These are phyloP conservation scores for Epirrita christyi DNA, from an alignment of 2,888 invertebrate species.

Conservation along the genomic window DNA sequence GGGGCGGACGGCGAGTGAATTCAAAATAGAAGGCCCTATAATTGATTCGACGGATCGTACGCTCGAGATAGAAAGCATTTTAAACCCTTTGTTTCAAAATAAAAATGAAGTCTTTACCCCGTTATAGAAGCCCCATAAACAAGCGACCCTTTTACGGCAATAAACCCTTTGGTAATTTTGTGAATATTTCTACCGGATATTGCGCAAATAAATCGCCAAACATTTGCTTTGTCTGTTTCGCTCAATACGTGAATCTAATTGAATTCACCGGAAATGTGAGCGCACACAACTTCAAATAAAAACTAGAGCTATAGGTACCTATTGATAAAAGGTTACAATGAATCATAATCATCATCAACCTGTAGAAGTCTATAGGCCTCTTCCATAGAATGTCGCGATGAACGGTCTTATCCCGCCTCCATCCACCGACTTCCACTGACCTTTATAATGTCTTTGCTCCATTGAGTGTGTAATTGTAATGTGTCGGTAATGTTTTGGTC, in stretches of 20 bases:
- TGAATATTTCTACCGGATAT: constrained; percentile 56
- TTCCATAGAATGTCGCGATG: no score
- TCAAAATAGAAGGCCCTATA: constrained; percentile 46
- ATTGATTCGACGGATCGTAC: constrained; percentile 56
- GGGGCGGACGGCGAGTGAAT: constrained; percentile 32
- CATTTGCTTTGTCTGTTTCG: constrained; percentile 26
- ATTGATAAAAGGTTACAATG: no score
- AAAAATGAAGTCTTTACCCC: constrained; percentile 58
- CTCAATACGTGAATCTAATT: constrained; percentile 11
- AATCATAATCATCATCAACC: no score
- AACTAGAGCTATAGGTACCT: no score
- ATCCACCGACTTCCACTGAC: no score
- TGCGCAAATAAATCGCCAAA: constrained; percentile 48
- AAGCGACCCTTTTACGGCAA: constrained; percentile 58
- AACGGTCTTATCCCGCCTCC: no score
- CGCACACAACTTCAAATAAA: neutral
- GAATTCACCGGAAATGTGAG: constrained; percentile 7
- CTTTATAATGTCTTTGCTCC: no score
- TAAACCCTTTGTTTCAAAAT: constrained; percentile 62
- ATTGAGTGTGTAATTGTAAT: no score
- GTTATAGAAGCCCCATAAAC: constrained; percentile 48
- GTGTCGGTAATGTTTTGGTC: no score
- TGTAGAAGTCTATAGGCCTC: no score
- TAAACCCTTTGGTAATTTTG: constrained; percentile 59
- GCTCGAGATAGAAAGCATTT: constrained; percentile 51